Percentiles rank a stretch among this genome's conserved stretches.
phyloP scores from a whole-genome alignment of 2,113 vertebrate species.

The Fulica atra region DNA sequence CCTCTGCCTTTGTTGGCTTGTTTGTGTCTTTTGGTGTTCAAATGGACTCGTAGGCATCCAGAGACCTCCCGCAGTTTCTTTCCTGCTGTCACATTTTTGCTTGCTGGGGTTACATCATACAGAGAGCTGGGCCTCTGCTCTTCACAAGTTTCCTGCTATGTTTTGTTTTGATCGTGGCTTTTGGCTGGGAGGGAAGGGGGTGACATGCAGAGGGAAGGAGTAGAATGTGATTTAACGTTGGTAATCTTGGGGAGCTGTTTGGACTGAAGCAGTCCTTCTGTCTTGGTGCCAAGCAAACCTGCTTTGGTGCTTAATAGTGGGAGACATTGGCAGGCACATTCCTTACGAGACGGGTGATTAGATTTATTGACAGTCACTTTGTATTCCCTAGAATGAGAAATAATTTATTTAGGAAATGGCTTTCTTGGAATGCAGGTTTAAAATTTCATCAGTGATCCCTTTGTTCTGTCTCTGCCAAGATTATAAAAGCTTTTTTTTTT shows the following conservation, averaged over 20 bases:
- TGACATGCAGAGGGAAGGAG: background rate
- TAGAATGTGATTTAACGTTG: background rate
- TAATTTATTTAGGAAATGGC: background rate
- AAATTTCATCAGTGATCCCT: background rate
- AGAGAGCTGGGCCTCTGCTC: background rate
- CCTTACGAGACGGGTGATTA: background rate
- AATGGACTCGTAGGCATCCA: background rate
- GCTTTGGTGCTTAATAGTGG: background rate
- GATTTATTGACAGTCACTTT: constrained; percentile 13
- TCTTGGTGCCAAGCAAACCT: background rate
- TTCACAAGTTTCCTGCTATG: background rate
- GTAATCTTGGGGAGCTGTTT: background rate
- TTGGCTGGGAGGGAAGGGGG: background rate
- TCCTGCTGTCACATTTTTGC: background rate
- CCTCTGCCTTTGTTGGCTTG: background rate
- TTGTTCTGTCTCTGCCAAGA: background rate
- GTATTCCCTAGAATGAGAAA: constrained; percentile 8
- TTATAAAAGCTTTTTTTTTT: background rate
- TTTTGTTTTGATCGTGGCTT: background rate
- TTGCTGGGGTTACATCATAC: background rate
- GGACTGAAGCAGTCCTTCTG: background rate
- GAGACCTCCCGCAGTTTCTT: background rate
- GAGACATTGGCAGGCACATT: background rate
- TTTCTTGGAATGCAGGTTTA: constrained; percentile 7
- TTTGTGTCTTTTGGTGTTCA: background rate